Conservation (phyloP, 1,140 invertebrate species). For the Elymnias hypermnestra region DNA sequence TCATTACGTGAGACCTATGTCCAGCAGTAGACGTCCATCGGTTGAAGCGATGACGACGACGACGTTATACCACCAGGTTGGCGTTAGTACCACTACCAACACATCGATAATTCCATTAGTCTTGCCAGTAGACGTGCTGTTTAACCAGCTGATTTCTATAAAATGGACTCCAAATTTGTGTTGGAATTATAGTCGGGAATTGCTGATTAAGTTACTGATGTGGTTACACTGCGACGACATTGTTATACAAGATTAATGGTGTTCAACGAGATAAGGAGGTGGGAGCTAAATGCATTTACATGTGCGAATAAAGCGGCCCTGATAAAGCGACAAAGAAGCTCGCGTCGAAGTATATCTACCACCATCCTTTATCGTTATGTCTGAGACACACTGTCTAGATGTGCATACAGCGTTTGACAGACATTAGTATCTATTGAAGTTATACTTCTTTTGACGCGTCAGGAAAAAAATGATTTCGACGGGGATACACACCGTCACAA, state of each 20-base stretch:
- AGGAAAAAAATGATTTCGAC: no score
- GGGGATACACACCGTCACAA: no score
- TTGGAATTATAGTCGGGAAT: slow-evolving; percentile 36
- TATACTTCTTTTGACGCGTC: no score
- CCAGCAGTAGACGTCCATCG: no score
- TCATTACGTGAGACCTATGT: no score
- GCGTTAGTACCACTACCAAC: no score
- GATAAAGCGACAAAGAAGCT: slow-evolving; percentile 67
- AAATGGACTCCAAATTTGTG: slow-evolving; percentile 38
- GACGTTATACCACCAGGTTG: no score
- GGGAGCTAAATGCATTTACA: slow-evolving; percentile 73
- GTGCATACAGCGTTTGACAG: background rate
- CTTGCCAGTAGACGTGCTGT: no score
- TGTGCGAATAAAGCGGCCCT: slow-evolving; percentile 63
- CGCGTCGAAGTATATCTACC: slow-evolving; percentile 37
- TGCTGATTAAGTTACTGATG: slow-evolving; percentile 64
- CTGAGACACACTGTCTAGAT: slow-evolving; percentile 24
- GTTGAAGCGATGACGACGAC: no score
- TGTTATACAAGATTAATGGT: slow-evolving; percentile 74
- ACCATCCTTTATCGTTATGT: slow-evolving; percentile 33
- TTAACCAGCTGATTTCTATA: no score
- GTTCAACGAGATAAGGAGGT: slow-evolving; percentile 61
- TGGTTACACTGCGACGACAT: slow-evolving; percentile 49
- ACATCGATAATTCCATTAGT: no score
- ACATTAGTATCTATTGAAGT: background rate